Evolutionary conservation across 2,797 vertebrate genomes (phyloP).

Genomic region (Pseudocheirus occidentalis): DNA sequence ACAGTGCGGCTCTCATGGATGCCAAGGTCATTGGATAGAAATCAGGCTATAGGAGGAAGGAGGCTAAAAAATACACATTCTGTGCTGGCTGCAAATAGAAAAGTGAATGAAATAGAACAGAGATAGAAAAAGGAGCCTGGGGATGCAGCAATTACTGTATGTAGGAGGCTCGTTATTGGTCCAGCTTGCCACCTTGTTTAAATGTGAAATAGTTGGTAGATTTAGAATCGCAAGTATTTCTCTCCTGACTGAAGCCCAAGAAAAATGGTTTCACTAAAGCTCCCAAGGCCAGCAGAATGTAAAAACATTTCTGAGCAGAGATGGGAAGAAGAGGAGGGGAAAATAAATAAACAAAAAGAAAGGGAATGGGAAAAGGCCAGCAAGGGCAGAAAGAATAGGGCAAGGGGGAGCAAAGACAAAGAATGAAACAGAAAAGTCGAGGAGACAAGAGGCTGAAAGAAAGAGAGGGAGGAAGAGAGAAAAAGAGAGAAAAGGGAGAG

Average conservation of each 20-base stretch:
- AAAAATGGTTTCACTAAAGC: constrained; percentile 31
- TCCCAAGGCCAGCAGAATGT: neutral
- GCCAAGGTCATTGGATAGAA: constrained; percentile 79
- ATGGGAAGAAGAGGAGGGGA: constrained; percentile 37
- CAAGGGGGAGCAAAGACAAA: neutral
- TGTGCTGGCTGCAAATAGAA: constrained; percentile 76
- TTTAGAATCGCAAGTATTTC: constrained; percentile 62
- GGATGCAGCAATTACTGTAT: constrained; percentile 74
- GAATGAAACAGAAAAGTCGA: neutral
- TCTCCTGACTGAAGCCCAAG: constrained; percentile 31
- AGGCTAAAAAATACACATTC: constrained; percentile 43
- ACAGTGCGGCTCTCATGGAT: constrained; percentile 46
- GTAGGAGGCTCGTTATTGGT: constrained; percentile 30
- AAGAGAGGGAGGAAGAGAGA: neutral
- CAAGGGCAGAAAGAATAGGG: constrained; percentile 15
- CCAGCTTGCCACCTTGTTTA: constrained; percentile 72
- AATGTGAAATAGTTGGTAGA: constrained; percentile 66
- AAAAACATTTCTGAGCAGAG: constrained; percentile 60
- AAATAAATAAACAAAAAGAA: neutral
- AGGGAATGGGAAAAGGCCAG: neutral
- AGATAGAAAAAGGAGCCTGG: constrained; percentile 71
- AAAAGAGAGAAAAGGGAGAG: neutral
- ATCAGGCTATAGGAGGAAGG: constrained; percentile 9
- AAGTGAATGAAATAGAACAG: constrained; percentile 75
- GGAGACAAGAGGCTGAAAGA: neutral